Evolutionary conservation across 2,888 invertebrate genomes (phyloP).

Genomic region (Charanyca ferruginea): DNA sequence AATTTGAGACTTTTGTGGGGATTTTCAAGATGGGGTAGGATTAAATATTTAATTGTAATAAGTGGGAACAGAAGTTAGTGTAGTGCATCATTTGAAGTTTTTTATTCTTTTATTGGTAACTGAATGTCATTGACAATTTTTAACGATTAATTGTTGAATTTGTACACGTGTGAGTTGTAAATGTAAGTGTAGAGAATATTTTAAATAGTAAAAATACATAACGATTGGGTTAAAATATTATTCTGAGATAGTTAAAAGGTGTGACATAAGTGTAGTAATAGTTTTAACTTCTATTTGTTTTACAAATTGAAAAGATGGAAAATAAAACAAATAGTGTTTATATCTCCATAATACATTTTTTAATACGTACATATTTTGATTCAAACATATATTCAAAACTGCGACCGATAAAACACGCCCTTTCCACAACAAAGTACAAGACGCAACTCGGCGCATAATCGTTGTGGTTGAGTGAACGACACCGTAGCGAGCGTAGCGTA

Average conservation of each 20-base stretch:
- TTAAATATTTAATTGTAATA: not conserved
- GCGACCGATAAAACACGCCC: not conserved
- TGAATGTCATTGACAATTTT: too few species aligned
- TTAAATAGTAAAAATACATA: too few species aligned
- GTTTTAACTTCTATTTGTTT: not conserved
- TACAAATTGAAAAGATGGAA: not conserved
- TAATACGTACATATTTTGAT: too few species aligned
- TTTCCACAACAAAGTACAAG: not conserved
- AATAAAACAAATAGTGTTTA: not conserved
- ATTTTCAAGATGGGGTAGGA: not conserved
- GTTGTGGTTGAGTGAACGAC: conserved; percentile 11
- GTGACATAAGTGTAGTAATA: not conserved
- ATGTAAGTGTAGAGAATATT: too few species aligned
- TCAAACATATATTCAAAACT: not conserved
- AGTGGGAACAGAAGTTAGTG: not conserved
- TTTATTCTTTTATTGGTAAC: too few species aligned
- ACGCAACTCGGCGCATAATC: conserved; percentile 8
- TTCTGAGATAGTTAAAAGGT: not conserved
- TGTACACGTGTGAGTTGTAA: too few species aligned
- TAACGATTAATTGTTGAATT: too few species aligned
- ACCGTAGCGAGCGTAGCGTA: conserved; percentile 18
- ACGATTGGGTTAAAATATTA: not conserved
- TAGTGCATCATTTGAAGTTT: too few species aligned
- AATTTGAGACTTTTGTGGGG: conserved; percentile 27
- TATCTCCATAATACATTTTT: too few species aligned